Conservation (phyloP, 1,140 invertebrate species). For the Drosophila fuyamai region DNA sequence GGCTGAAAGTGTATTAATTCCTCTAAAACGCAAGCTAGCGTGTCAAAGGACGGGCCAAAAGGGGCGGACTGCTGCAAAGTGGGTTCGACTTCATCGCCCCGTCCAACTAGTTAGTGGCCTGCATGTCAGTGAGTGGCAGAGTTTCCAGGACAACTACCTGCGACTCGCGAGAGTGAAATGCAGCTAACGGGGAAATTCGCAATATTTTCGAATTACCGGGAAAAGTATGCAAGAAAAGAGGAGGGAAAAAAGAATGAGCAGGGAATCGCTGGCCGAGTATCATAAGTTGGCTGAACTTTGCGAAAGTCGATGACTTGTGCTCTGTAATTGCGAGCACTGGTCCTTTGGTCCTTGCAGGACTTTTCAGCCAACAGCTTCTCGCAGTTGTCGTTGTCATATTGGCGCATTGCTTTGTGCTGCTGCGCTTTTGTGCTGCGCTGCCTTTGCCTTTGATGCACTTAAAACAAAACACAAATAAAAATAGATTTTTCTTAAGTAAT, state of each 20-base stretch:
- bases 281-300: slow-evolving; percentile 55
- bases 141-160: slow-evolving; percentile 40
- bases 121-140: slow-evolving; percentile 11
- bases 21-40: slow-evolving; percentile 54
- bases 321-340: slow-evolving; percentile 36
- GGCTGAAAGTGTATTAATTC: slow-evolving; percentile 57
- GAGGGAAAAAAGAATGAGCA: slow-evolving; percentile 3
- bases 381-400: slow-evolving; percentile 68
- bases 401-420: slow-evolving; percentile 63
- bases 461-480: no score
- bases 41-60: slow-evolving; percentile 41
- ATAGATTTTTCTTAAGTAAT: no score
- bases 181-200: slow-evolving; percentile 35
- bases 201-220: slow-evolving; percentile 44
- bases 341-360: slow-evolving; percentile 22
- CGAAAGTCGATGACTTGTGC: slow-evolving; percentile 51
- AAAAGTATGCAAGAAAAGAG: slow-evolving; percentile 26
- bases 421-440: slow-evolving; percentile 52
- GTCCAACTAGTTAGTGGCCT: slow-evolving; percentile 14
- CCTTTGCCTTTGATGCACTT: no score
- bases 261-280: slow-evolving; percentile 38
- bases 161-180: slow-evolving; percentile 15
- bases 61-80: slow-evolving; percentile 1
- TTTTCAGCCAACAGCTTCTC: slow-evolving; percentile 36
- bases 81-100: slow-evolving; percentile 34